Base-by-base conservation (phyloP, 23 tunicate genomes). In the Halocynthia aurantium region DNA sequence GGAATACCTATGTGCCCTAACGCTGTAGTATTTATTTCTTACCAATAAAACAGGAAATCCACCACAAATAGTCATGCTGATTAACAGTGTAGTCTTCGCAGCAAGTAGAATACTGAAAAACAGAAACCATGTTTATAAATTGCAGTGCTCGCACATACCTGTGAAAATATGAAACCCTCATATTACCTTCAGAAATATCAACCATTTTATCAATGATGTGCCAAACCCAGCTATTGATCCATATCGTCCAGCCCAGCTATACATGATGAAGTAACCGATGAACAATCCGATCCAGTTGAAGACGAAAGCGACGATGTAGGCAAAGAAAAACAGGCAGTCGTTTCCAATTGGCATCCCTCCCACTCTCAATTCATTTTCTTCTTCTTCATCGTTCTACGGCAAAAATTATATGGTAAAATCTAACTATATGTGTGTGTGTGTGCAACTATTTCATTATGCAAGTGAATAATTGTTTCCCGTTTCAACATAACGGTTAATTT, bases 251-350 rank as follows among this genome's bases (percentile, higher is more conserved):
- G 92, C 92, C 9, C 75, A 51, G 53, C 71, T 86, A 67, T 55
- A 53, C 75, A 85, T 67, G 54, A 85, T 70, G 51, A 84, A 85
- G 67, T 80, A 85, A 44, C 92, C 92, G 51, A 86, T 62, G 57
- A 86, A 86, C 12, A 86, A 75, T 52, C 92, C 92, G 52, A 86
- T 50, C 92, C 92, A 86, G 77, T 81, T 86, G 40, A 86, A 86
- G 52, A 86, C 64, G 19, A 86, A 81, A 13, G 85, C 76, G 52
- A 86, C 67, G 20, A 77, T 15, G 51, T 81, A 81, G 6, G 85
- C 72, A 51, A 71, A 81, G 57, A 77, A 19, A 57, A 86, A 86
- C 82, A 81, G 67, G 53, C 92, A 86, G 68, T 86, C 92, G 12
- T 75, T 62, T 52, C 84, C 84, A 61, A 80, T 72, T 0, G 77